A percentile compares a stretch with the other conserved stretches of the same genome.
These are phyloP conservation scores for Tragelaphus oryx DNA, from an alignment of 2,797 vertebrate genomes.

Conservation along the genomic window DNA sequence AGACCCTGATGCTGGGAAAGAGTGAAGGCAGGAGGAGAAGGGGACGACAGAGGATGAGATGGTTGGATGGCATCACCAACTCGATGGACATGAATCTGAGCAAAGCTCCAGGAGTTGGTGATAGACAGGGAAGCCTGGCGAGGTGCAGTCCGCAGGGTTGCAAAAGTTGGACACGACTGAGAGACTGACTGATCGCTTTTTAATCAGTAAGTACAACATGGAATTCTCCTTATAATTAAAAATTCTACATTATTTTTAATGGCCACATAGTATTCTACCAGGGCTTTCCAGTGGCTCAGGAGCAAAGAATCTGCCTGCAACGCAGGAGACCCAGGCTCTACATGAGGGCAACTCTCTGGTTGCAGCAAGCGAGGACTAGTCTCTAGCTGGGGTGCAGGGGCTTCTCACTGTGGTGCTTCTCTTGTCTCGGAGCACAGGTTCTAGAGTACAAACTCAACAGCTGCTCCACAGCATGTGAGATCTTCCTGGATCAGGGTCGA, in stretches of 20 bases:
- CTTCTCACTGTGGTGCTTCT: background rate
- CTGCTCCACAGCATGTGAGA: background rate
- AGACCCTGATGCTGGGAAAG: background rate
- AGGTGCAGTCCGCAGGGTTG: background rate
- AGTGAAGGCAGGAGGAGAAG: background rate
- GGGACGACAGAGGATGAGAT: background rate
- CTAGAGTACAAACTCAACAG: background rate
- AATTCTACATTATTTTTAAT: background rate
- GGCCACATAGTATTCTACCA: background rate
- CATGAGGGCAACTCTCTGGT: background rate
- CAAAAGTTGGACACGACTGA: background rate
- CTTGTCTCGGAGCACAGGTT: background rate
- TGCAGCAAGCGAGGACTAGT: background rate
- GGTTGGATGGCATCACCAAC: background rate
- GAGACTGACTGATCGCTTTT: background rate
- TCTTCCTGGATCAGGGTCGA: background rate
- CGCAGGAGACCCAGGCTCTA: background rate
- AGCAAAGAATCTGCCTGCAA: background rate
- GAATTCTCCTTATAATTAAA: slow-evolving; percentile 20
- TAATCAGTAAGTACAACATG: background rate
- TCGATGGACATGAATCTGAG: background rate
- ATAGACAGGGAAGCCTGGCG: background rate
- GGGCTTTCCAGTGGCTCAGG: background rate
- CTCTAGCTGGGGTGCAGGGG: background rate
- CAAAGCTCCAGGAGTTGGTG: background rate